Percentiles rank a stretch among this genome's conserved stretches.
These are phyloP conservation scores for Acleris emargana DNA, from an alignment of 2,888 invertebrate species.

Conservation along the genomic window DNA sequence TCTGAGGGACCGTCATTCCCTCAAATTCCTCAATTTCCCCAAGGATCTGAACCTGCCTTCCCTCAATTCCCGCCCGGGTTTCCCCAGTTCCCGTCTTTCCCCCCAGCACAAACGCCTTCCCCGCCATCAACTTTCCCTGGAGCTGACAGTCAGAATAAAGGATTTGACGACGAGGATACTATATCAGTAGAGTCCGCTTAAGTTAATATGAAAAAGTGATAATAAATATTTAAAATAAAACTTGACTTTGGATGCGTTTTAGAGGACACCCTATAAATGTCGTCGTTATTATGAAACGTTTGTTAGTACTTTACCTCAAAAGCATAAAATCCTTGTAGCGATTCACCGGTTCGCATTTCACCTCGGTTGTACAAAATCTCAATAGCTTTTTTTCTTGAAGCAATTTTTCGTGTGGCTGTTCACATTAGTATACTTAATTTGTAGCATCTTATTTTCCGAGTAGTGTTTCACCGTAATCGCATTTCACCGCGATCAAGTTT, in stretches of 20 bases:
- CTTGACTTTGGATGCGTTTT: too few species aligned
- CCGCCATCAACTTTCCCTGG: slow-evolving; percentile 61
- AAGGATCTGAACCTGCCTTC: slow-evolving; percentile 36
- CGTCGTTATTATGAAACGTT: not conserved
- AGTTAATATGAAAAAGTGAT: slow-evolving; percentile 6
- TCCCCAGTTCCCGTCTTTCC: slow-evolving; percentile 49
- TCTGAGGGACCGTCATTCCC: slow-evolving; percentile 26
- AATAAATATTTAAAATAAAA: slow-evolving; percentile 15
- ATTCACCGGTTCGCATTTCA: too few species aligned
- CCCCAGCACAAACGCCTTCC: slow-evolving; percentile 48
- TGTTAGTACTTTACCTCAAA: too few species aligned
- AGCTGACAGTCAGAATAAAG: slow-evolving; percentile 52
- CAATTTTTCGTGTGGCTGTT: too few species aligned
- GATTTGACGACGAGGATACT: slow-evolving; percentile 73
- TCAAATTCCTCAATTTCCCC: slow-evolving; percentile 49
- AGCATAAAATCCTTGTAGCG: too few species aligned
- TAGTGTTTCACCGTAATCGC: too few species aligned
- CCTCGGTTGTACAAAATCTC: too few species aligned
- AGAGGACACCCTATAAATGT: not conserved
- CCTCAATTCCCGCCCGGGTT: slow-evolving; percentile 41
- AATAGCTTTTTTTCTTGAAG: too few species aligned
- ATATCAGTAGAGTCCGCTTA: slow-evolving; percentile 75
- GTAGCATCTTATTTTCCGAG: too few species aligned
- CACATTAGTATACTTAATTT: too few species aligned
- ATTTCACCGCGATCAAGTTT: too few species aligned